phyloP scores from a whole-genome alignment of 2,888 invertebrate genomes.

The Microchrysa polita region DNA sequence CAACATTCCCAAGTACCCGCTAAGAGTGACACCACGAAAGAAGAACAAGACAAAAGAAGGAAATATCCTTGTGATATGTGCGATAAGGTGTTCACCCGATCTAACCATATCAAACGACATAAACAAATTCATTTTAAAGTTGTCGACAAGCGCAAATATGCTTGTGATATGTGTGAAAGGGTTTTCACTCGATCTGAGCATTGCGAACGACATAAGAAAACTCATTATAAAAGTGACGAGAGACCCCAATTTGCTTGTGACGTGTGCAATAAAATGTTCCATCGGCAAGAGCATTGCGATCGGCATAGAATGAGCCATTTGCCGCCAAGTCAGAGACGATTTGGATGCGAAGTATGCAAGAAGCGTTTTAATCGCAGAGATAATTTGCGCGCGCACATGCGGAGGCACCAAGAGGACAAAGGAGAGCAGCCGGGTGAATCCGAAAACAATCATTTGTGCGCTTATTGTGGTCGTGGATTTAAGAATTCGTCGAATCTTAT shows the following conservation, averaged over 20 bases:
- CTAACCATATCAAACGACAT: slow-evolving; percentile 73
- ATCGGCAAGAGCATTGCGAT: slow-evolving; percentile 72
- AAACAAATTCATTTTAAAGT: slow-evolving; percentile 72
- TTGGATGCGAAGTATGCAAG: slow-evolving; percentile 69
- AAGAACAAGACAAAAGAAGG: too few species aligned
- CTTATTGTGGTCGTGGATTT: slow-evolving; percentile 71
- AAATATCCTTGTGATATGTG: slow-evolving; percentile 71
- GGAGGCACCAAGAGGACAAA: slow-evolving; percentile 65
- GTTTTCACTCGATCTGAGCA: slow-evolving; percentile 73
- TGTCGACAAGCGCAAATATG: too few species aligned
- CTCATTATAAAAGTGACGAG: too few species aligned
- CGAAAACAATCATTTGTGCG: slow-evolving; percentile 67
- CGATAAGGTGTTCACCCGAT: slow-evolving; percentile 72
- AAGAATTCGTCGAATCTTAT: slow-evolving; percentile 71
- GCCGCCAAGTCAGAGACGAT: slow-evolving; percentile 65
- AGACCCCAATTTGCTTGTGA: slow-evolving; percentile 70
- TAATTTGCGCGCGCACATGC: slow-evolving; percentile 69
- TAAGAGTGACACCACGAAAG: slow-evolving; percentile 52
- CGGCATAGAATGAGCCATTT: slow-evolving; percentile 73
- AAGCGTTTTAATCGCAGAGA: slow-evolving; percentile 70
- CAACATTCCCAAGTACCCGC: slow-evolving; percentile 53
- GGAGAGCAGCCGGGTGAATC: slow-evolving; percentile 56
- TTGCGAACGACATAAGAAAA: slow-evolving; percentile 71
- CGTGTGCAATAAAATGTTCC: slow-evolving; percentile 72
- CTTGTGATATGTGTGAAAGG: slow-evolving; percentile 73